Evolutionary conservation across 2,797 vertebrate species (phyloP).

Genomic region (Thaleichthys pacificus): DNA sequence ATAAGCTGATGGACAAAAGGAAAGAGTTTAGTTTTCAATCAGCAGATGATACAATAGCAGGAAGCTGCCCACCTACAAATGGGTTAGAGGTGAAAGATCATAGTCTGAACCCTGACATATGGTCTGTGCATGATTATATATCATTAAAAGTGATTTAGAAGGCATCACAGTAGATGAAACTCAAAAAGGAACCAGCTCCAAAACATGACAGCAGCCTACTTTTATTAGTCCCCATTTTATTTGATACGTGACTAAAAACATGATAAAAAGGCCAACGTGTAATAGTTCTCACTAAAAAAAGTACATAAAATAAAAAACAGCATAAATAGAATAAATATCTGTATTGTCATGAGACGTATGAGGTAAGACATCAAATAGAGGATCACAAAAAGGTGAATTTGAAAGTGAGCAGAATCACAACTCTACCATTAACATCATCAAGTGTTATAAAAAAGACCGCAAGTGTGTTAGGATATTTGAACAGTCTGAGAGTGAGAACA

Average conservation of each 20-base stretch:
- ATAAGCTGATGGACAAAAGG: constrained; percentile 21
- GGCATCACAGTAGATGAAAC: not conserved
- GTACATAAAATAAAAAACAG: constrained; percentile 43
- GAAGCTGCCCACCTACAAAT: constrained; percentile 41
- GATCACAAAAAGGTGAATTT: constrained; percentile 28
- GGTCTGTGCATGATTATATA: constrained; percentile 39
- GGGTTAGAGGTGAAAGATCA: constrained; percentile 45
- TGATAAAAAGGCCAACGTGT: constrained; percentile 32
- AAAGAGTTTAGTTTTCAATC: constrained; percentile 8
- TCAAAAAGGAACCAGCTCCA: too few species aligned
- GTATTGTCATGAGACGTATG: constrained; percentile 38
- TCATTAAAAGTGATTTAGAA: constrained; percentile 49
- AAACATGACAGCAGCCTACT: not conserved
- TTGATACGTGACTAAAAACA: constrained; percentile 33
- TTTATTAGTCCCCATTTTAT: constrained; percentile 33
- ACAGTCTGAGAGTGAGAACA: not conserved
- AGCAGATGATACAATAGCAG: constrained; percentile 61
- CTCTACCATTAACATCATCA: constrained; percentile 25
- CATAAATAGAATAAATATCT: constrained; percentile 58
- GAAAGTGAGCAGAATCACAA: constrained; percentile 34
- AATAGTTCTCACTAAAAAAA: constrained; percentile 40
- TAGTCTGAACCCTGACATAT: constrained; percentile 20
- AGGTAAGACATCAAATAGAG: constrained; percentile 49
- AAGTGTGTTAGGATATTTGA: not conserved
- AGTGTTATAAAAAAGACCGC: constrained; percentile 9